A percentile compares a stretch with the other conserved stretches of the same genome.
Conservation (phyloP, 2,113 vertebrate genomes). For the Rhegmatorhina hoffmannsi region DNA sequence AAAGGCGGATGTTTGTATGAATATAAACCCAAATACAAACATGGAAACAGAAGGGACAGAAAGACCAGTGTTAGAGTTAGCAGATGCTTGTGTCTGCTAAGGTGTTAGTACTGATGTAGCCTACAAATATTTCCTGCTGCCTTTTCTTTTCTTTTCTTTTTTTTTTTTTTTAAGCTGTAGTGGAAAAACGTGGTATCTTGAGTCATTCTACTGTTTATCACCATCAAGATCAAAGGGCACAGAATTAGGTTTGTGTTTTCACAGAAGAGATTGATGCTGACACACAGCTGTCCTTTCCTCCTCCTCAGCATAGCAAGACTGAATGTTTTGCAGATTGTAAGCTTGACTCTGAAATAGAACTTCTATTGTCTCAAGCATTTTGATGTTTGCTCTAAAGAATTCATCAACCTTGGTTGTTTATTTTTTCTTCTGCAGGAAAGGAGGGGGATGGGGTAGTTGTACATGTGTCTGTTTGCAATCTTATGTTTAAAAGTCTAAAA, state of each 20-base stretch:
- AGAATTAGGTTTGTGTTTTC: slow-evolving; percentile 61
- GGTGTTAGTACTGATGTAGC: not conserved
- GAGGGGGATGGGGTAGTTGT: not conserved
- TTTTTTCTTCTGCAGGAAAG: slow-evolving; percentile 56
- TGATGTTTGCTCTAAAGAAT: slow-evolving; percentile 55
- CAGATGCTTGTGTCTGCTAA: not conserved
- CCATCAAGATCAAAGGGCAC: slow-evolving; percentile 63
- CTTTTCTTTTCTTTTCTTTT: not conserved
- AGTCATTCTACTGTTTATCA: slow-evolving; percentile 43
- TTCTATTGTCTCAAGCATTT: slow-evolving; percentile 53
- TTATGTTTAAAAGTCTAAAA: slow-evolving; percentile 62
- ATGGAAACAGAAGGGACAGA: not conserved
- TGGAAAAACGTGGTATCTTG: slow-evolving; percentile 45
- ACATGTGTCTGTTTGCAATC: slow-evolving; percentile 69
- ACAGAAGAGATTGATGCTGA: slow-evolving; percentile 64
- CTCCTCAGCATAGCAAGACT: slow-evolving; percentile 29
- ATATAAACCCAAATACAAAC: not conserved
- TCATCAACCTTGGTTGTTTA: slow-evolving; percentile 54
- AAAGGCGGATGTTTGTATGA: not conserved
- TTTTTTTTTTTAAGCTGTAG: not conserved
- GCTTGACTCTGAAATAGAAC: slow-evolving; percentile 69
- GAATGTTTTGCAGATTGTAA: slow-evolving; percentile 68
- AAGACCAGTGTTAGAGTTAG: not conserved
- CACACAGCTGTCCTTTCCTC: slow-evolving; percentile 59
- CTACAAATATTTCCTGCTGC: slow-evolving; percentile 13